phyloP scores from a whole-genome alignment of 2,888 invertebrate genomes.

The Timandra comae region DNA sequence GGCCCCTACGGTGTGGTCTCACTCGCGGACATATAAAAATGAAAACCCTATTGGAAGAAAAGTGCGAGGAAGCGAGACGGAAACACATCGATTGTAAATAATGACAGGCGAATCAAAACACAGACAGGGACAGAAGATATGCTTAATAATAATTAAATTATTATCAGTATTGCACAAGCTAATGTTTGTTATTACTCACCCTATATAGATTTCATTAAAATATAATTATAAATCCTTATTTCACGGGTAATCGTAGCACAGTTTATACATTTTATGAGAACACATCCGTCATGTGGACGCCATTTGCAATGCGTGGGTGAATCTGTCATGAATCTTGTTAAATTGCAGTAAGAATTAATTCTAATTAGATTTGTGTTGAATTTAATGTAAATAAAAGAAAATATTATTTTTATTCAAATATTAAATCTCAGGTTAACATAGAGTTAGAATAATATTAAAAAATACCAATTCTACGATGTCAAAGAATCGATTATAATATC shows the following conservation, averaged over 20 bases:
- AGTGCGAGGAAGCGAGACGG: conserved; percentile 62
- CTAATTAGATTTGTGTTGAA: too few species aligned
- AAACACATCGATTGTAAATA: conserved; percentile 67
- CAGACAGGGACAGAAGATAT: conserved; percentile 57
- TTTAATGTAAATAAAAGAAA: too few species aligned
- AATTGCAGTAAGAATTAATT: too few species aligned
- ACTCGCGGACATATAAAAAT: conserved; percentile 66
- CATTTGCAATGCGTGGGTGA: conserved; percentile 49
- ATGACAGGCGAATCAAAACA: conserved; percentile 69
- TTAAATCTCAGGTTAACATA: too few species aligned
- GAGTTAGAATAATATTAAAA: too few species aligned
- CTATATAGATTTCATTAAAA: conserved; percentile 23
- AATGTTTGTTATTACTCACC: conserved; percentile 16
- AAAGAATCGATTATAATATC: too few species aligned
- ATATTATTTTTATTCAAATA: too few species aligned
- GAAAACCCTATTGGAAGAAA: conserved; percentile 70
- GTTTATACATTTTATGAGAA: conserved; percentile 47
- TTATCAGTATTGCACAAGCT: conserved; percentile 51
- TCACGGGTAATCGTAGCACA: conserved; percentile 12
- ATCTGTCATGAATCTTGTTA: too few species aligned
- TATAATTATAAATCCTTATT: conserved; percentile 15
- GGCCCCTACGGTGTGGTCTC: conserved; percentile 55
- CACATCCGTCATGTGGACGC: conserved; percentile 60
- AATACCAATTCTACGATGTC: too few species aligned
- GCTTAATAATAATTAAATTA: conserved; percentile 39